Conservation (phyloP, 2,797 vertebrate species). For the Acanthornis magna region DNA sequence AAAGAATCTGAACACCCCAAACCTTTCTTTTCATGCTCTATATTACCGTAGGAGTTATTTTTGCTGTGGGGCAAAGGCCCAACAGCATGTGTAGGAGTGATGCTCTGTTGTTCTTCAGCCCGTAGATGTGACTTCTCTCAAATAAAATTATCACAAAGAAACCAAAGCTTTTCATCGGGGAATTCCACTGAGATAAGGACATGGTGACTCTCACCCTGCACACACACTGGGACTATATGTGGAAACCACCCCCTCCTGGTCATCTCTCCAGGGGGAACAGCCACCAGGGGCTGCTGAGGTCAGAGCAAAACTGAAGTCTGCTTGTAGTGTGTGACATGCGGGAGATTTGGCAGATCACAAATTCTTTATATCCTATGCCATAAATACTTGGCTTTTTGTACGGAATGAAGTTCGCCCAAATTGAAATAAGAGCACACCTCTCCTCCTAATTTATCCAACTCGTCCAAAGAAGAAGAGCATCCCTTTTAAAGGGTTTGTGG, state of each 20-base stretch:
- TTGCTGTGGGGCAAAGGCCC: background rate
- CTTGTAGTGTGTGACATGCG: background rate
- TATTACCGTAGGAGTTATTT: background rate
- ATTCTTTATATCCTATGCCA: background rate
- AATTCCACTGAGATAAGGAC: background rate
- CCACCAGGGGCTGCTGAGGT: rapidly evolving
- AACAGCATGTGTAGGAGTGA: too few species aligned
- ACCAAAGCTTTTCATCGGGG: background rate
- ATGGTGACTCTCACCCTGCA: background rate
- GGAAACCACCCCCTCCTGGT: background rate
- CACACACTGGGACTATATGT: rapidly evolving
- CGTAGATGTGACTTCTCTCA: background rate
- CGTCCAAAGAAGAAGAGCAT: background rate
- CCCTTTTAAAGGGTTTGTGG: background rate
- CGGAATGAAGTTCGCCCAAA: rapidly evolving
- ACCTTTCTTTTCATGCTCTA: rapidly evolving
- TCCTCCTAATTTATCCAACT: background rate
- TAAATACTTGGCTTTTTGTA: background rate
- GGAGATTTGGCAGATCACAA: background rate
- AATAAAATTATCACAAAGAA: background rate
- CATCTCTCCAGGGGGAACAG: background rate
- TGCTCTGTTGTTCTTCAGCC: background rate
- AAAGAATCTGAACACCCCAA: background rate
- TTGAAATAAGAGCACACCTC: background rate
- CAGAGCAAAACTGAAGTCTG: background rate